Evolutionary conservation across 2,113 vertebrate genomes (phyloP).

Genomic region (Mobula birostris): DNA sequence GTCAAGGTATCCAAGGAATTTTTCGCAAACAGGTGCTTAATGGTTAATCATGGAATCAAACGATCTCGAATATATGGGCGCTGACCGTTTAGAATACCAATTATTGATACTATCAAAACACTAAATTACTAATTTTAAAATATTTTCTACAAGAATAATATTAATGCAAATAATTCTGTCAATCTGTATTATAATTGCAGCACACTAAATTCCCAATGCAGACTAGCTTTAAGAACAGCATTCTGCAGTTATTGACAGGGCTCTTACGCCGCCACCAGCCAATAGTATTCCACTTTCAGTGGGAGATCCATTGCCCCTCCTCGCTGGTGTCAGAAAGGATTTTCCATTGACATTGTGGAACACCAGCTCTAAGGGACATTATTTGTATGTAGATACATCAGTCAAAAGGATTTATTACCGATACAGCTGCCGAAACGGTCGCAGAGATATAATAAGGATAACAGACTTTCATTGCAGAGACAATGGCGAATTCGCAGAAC

Average conservation of each 20-base stretch:
- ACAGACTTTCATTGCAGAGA: background rate
- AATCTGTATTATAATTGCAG: background rate
- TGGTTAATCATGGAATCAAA: background rate
- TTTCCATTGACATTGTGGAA: background rate
- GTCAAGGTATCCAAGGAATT: too few relatives aligned
- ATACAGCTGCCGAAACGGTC: too few relatives aligned
- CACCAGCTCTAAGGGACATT: too few relatives aligned
- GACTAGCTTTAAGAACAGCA: background rate
- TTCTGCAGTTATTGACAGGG: background rate
- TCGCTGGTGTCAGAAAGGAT: background rate
- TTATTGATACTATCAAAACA: too few relatives aligned
- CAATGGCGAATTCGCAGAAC: background rate
- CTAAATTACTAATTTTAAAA: too few relatives aligned
- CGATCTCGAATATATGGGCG: background rate
- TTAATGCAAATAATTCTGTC: background rate
- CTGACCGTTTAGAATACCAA: too few relatives aligned
- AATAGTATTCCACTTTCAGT: background rate
- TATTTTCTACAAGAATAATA: too few relatives aligned
- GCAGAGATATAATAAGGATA: too few relatives aligned
- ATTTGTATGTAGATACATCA: background rate
- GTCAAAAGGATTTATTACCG: background rate
- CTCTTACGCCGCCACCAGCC: background rate
- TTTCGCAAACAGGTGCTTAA: too few relatives aligned
- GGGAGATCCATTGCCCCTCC: constrained; percentile 18
- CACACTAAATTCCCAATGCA: too few relatives aligned